phyloP scores from a whole-genome alignment of 2,888 invertebrate species.

The Eilema depressum region DNA sequence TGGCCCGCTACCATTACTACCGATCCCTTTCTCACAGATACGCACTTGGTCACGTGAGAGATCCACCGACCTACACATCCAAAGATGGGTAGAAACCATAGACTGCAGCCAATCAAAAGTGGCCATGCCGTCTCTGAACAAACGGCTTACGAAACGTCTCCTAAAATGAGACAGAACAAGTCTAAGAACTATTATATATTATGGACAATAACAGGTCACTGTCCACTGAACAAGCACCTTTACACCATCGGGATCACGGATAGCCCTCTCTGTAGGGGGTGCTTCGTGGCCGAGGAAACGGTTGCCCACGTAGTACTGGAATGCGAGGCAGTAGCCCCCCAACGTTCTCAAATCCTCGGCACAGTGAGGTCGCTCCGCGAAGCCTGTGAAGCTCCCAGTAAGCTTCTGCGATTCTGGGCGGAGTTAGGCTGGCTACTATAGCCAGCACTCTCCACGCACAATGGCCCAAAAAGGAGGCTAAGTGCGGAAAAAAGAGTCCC shows the following conservation, averaged over 20 bases:
- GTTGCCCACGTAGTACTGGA: too few species aligned
- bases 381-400: too few species aligned
- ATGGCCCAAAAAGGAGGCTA: too few species aligned
- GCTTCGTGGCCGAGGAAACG: neutral
- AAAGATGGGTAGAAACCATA: neutral
- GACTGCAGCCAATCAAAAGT: neutral
- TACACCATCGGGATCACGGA: neutral
- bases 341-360: too few species aligned
- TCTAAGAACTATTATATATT: slow-evolving; percentile 11
- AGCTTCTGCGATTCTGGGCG: too few species aligned
- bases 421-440: too few species aligned
- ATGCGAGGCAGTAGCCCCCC: too few species aligned
- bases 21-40: slow-evolving; percentile 1
- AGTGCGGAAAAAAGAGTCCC: too few species aligned
- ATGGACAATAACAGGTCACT: slow-evolving; percentile 1
- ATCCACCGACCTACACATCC: neutral
- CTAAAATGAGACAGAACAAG: neutral
- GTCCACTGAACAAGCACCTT: neutral
- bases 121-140: neutral
- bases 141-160: slow-evolving; percentile 4
- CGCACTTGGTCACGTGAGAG: neutral
- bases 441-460: too few species aligned
- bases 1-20: neutral
- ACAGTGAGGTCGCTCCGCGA: too few species aligned
- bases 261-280: neutral